A percentile compares a stretch with the other conserved stretches of the same genome.
Conservation (phyloP, 2,888 invertebrate genomes). For the Hirtodrosophila alboralis region DNA sequence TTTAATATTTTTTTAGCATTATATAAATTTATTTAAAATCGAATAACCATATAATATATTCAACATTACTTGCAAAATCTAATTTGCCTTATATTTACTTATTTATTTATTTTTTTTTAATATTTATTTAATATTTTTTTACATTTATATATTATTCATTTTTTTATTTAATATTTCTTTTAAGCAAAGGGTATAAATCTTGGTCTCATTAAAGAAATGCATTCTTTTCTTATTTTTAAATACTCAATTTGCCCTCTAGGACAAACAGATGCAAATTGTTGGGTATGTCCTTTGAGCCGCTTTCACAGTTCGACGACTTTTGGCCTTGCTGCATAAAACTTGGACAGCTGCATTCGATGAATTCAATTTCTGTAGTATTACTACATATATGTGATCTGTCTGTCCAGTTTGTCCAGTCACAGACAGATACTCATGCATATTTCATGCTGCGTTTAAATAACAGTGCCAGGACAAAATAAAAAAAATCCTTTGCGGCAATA, state of each 20-base stretch:
- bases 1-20: too few relatives aligned
- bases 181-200: too few relatives aligned
- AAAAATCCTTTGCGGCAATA: conserved; percentile 57
- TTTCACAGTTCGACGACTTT: conserved; percentile 69
- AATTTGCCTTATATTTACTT: too few relatives aligned
- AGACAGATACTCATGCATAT: conserved; percentile 72
- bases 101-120: too few relatives aligned
- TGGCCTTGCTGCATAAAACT: conserved; percentile 53
- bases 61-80: too few relatives aligned
- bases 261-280: conserved; percentile 60
- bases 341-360: conserved; percentile 50
- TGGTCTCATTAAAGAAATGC: too few relatives aligned
- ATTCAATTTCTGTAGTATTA: conserved; percentile 62
- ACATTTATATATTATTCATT: too few relatives aligned
- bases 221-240: conserved; percentile 27
- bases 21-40: too few relatives aligned
- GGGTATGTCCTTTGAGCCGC: conserved; percentile 59
- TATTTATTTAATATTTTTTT: too few relatives aligned
- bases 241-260: conserved; percentile 28
- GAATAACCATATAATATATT: too few relatives aligned
- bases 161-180: too few relatives aligned
- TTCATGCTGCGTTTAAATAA: conserved; percentile 66
- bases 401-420: conserved; percentile 32
- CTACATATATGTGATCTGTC: too few relatives aligned
- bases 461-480: conserved; percentile 52